phyloP scores from a whole-genome alignment of 2,888 invertebrate genomes.

The Drosophila birchii region DNA sequence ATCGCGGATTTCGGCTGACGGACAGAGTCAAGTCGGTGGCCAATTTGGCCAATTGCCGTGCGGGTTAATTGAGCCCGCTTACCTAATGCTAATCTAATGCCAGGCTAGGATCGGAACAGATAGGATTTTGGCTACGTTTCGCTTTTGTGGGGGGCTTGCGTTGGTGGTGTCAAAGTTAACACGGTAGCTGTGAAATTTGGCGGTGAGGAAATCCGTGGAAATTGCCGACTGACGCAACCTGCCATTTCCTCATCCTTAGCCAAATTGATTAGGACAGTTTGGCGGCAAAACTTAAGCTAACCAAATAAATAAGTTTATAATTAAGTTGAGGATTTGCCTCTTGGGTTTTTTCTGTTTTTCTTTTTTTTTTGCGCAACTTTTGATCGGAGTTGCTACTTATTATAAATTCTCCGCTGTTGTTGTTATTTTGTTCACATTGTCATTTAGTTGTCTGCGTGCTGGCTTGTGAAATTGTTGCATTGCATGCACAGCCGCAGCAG shows the following conservation, averaged over 20 bases:
- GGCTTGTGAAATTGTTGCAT: constrained; percentile 81
- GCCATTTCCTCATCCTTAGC: constrained; percentile 75
- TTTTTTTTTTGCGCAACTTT: constrained; percentile 57
- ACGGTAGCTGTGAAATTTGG: constrained; percentile 75
- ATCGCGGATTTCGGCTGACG: constrained; percentile 32
- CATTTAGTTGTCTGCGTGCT: constrained; percentile 77
- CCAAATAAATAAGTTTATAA: constrained; percentile 77
- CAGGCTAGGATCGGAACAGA: constrained; percentile 32
- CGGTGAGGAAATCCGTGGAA: constrained; percentile 74
- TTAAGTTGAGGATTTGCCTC: constrained; percentile 64
- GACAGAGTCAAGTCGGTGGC: constrained; percentile 51
- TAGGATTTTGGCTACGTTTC: constrained; percentile 8
- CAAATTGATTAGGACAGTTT: constrained; percentile 78
- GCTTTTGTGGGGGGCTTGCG: constrained; percentile 38
- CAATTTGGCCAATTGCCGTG: constrained; percentile 67
- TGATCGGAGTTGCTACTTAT: constrained; percentile 56
- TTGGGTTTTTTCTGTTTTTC: neutral
- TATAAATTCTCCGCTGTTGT: constrained; percentile 61
- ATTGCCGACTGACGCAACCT: constrained; percentile 54
- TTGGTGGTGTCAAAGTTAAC: constrained; percentile 76
- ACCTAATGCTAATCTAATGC: constrained; percentile 57
- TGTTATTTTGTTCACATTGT: constrained; percentile 73
- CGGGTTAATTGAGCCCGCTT: constrained; percentile 57
- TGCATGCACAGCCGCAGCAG: constrained; percentile 58
- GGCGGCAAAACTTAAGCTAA: constrained; percentile 41